Percentiles rank a stretch among this genome's conserved stretches.
phyloP scores from a whole-genome alignment of 2,888 invertebrate species.

The Geophilus truncorum region DNA sequence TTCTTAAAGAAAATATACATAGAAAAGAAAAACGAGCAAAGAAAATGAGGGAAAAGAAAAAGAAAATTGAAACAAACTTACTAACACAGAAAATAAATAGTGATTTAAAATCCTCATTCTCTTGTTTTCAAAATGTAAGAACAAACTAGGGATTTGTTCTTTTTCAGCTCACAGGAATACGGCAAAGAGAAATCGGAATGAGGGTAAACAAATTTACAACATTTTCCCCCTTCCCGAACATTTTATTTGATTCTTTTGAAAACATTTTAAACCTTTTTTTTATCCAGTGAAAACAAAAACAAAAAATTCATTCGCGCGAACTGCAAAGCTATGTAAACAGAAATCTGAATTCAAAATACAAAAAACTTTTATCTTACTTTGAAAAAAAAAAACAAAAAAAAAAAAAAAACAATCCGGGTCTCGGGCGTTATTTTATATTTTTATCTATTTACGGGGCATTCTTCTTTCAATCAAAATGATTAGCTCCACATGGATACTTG shows the following conservation, averaged over 20 bases:
- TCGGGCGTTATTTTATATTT: not conserved
- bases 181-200: not conserved
- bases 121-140: not conserved
- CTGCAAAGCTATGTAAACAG: not conserved
- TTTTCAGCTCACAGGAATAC: not conserved
- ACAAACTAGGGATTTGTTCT: not conserved
- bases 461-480: conserved; percentile 7
- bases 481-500: not conserved
- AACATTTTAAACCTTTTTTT: not conserved
- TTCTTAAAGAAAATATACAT: not conserved
- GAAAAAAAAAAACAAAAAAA: not conserved
- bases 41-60: not conserved
- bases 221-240: not conserved
- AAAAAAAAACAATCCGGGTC: not conserved
- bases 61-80: not conserved
- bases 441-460: not conserved
- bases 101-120: not conserved
- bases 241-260: not conserved
- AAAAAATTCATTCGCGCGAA: not conserved
- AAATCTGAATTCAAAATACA: not conserved
- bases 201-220: conserved; percentile 1
- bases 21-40: not conserved
- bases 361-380: not conserved
- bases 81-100: not conserved
- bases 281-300: not conserved